phyloP scores from a whole-genome alignment of 2,888 invertebrate species.

The Drosophila paramelanica region DNA sequence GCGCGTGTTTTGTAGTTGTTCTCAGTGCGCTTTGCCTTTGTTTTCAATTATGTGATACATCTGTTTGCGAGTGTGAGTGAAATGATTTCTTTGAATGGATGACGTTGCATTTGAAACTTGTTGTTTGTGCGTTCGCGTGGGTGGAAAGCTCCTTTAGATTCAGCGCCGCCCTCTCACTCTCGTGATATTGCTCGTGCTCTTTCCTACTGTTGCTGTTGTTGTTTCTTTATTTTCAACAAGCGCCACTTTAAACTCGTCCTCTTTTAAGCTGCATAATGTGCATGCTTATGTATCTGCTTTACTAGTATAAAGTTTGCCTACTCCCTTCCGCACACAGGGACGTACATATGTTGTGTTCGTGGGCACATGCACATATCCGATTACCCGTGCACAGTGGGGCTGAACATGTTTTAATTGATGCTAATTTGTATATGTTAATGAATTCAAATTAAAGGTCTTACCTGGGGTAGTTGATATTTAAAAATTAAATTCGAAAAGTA shows the following conservation, averaged over 20 bases:
- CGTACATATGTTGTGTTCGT: slow-evolving; percentile 17
- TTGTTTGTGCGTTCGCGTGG: slow-evolving; percentile 51
- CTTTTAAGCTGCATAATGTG: slow-evolving; percentile 68
- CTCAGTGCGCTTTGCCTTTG: slow-evolving; percentile 26
- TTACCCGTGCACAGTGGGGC: slow-evolving; percentile 63
- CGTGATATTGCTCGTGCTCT: slow-evolving; percentile 22
- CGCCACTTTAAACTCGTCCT: slow-evolving; percentile 76
- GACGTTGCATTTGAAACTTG: slow-evolving; percentile 73
- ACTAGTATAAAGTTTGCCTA: slow-evolving; percentile 59
- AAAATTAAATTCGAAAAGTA: neutral
- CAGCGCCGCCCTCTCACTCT: slow-evolving; percentile 32
- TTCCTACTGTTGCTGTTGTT: slow-evolving; percentile 23
- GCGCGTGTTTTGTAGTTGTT: slow-evolving; percentile 39
- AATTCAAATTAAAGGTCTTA: neutral
- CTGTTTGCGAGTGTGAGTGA: slow-evolving; percentile 27
- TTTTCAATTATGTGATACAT: slow-evolving; percentile 24
- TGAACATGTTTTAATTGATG: slow-evolving; percentile 7
- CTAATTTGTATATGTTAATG: slow-evolving; percentile 2
- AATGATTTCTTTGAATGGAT: slow-evolving; percentile 73
- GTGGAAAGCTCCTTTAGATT: slow-evolving; percentile 44
- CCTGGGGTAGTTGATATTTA: neutral
- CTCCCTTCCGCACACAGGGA: slow-evolving; percentile 21
- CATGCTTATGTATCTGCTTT: slow-evolving; percentile 77
- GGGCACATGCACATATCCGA: slow-evolving; percentile 48
- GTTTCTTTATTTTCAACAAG: slow-evolving; percentile 60